A percentile compares a stretch with the other conserved stretches of the same genome.
Conservation (phyloP, 2,797 vertebrate genomes). For the Toxotes lorentzi region DNA sequence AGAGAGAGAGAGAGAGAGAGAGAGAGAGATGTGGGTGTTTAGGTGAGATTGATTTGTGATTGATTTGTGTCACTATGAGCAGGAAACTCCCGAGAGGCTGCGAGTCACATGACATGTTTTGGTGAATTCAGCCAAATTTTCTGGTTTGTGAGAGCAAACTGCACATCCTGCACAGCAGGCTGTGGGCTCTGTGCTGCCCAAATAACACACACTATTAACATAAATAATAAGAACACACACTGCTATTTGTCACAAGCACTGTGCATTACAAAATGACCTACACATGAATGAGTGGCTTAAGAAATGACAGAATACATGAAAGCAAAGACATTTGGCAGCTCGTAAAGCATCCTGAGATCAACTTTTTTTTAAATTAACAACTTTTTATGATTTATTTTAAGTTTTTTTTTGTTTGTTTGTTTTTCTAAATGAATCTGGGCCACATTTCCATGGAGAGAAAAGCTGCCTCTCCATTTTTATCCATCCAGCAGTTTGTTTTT, state of each 20-base stretch:
- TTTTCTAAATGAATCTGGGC: no score
- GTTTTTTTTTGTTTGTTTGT: no score
- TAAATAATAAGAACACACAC: background rate
- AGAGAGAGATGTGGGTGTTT: conserved; percentile 20
- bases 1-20: conserved; percentile 26
- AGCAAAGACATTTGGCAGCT: no score
- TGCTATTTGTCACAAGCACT: background rate
- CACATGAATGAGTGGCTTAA: background rate
- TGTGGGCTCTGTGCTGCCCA: background rate
- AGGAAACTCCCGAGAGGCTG: background rate
- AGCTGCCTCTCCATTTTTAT: no score
- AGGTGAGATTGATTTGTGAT: conserved; percentile 5
- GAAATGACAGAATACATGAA: background rate
- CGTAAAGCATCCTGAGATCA: no score
- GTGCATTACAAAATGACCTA: background rate
- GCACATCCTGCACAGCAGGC: background rate
- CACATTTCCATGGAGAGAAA: no score
- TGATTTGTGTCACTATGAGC: conserved; percentile 14
- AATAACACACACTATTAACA: conserved; percentile 3
- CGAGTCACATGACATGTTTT: background rate
- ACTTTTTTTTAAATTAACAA: no score
- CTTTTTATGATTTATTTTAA: no score
- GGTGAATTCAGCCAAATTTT: background rate
- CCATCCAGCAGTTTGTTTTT: no score
- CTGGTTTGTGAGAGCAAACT: background rate